A percentile compares a stretch with the other conserved stretches of the same genome.
Conservation (phyloP, 1,140 invertebrate species). For the Atta cephalotes region DNA sequence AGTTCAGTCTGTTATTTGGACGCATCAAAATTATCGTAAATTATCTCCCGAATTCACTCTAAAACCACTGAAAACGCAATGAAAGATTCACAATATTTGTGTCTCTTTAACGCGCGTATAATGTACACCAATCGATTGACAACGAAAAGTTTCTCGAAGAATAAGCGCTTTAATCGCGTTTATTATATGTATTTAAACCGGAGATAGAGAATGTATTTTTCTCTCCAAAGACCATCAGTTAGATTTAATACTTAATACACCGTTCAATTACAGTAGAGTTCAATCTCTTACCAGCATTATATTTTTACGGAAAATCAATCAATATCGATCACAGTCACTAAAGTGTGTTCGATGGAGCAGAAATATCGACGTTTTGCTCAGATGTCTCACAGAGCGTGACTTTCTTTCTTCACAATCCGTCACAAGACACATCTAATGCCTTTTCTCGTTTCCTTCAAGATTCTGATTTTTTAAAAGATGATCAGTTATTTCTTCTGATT, state of each 20-base stretch:
- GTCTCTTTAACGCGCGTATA: slow-evolving; percentile 17
- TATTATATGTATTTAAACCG: not conserved
- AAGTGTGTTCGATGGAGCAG: not conserved
- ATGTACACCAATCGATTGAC: not conserved
- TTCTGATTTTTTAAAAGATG: not conserved
- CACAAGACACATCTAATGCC: not conserved
- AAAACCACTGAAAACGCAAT: not conserved
- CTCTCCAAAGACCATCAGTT: not conserved
- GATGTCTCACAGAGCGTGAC: not conserved
- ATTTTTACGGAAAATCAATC: slow-evolving; percentile 14
- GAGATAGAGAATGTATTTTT: not conserved
- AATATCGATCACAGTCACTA: slow-evolving; percentile 13
- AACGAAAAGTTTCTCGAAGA: not conserved
- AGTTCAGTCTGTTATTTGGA: slow-evolving; percentile 42
- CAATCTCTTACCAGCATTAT: not conserved
- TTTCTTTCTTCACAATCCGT: slow-evolving; percentile 3
- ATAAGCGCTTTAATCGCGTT: slow-evolving; percentile 57
- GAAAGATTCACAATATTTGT: slow-evolving; percentile 15
- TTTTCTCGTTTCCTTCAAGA: not conserved
- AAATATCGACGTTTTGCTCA: not conserved
- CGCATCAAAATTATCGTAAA: slow-evolving; percentile 24
- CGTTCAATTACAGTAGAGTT: not conserved
- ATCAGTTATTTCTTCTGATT: not conserved
- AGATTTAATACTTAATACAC: not conserved
- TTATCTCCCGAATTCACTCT: not conserved